A percentile compares a stretch with the other conserved stretches of the same genome.
Evolutionary conservation across 2,797 vertebrate species (phyloP).

Genomic region (Enteromius anoplus): DNA sequence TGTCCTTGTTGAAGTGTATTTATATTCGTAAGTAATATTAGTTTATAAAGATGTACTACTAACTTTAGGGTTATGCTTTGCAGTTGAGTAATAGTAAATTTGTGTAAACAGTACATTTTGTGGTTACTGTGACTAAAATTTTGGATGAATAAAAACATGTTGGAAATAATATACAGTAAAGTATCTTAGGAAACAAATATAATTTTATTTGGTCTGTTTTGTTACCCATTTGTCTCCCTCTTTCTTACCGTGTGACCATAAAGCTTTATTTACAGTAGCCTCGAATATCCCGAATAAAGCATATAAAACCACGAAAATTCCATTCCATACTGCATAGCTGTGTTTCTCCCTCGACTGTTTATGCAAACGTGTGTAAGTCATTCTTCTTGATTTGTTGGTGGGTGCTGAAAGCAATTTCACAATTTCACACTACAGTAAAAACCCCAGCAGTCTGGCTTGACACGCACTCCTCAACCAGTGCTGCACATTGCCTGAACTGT

Average conservation of each 20-base stretch:
- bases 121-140: background rate
- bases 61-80: no score
- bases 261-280: background rate
- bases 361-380: conserved; percentile 53
- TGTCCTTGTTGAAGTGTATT: no score
- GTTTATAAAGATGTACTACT: no score
- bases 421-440: conserved; percentile 62
- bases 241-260: background rate
- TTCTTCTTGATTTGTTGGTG: conserved; percentile 55
- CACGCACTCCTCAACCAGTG: background rate
- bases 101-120: background rate
- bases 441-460: conserved; percentile 19
- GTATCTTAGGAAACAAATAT: background rate
- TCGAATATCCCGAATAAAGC: background rate
- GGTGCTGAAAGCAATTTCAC: conserved; percentile 63
- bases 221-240: background rate
- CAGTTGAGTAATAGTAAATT: background rate
- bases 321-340: conserved; percentile 14
- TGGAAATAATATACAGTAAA: no score
- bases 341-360: conserved; percentile 30
- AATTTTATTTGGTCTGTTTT: background rate
- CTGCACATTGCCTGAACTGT: conserved; percentile 3
- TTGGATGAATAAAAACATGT: background rate
- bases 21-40: no score
- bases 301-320: background rate